A percentile compares a stretch with the other conserved stretches of the same genome.
These are phyloP conservation scores for Drosophila kurseongensis DNA, from an alignment of 1,140 invertebrate genomes.

Conservation along the genomic window DNA sequence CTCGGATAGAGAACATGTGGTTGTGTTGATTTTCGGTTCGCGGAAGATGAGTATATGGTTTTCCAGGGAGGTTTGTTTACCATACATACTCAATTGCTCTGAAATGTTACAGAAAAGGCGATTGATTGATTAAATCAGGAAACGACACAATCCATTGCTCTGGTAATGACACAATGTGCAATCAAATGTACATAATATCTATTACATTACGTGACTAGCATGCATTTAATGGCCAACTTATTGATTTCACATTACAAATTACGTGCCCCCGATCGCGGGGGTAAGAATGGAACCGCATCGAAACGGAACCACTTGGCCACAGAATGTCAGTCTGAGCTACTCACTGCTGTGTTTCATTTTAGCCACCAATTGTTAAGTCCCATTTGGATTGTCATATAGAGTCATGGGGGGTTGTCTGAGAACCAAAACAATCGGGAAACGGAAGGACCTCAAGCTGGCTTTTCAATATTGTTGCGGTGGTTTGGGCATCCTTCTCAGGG, in stretches of 20 bases:
- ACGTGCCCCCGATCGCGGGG: conserved; percentile 6
- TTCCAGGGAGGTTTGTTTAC: conserved; percentile 10
- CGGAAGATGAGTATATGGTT: conserved; percentile 32
- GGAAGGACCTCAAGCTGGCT: conserved; percentile 32
- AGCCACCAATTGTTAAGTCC: conserved; percentile 25
- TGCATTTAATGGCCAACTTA: conserved; percentile 55
- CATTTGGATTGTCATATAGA: conserved; percentile 30
- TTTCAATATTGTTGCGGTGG: conserved; percentile 8
- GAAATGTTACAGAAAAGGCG: conserved; percentile 22
- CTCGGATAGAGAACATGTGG: conserved; percentile 34
- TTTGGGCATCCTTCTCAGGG: neutral
- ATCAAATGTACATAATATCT: conserved; percentile 14
- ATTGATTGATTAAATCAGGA: conserved; percentile 42
- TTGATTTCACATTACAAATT: conserved; percentile 63
- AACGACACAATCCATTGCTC: conserved; percentile 18
- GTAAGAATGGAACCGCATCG: conserved; percentile 11
- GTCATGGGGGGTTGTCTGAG: conserved; percentile 8
- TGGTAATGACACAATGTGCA: conserved; percentile 10
- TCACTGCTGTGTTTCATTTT: conserved; percentile 24
- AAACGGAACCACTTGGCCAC: conserved; percentile 35
- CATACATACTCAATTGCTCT: neutral
- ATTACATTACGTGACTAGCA: conserved; percentile 46
- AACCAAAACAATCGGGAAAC: neutral
- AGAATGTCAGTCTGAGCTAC: conserved; percentile 12
- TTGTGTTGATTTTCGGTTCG: conserved; percentile 28